Conservation (phyloP, 64 coral and sea anemone species). For the Stichodactyla mertensii region DNA sequence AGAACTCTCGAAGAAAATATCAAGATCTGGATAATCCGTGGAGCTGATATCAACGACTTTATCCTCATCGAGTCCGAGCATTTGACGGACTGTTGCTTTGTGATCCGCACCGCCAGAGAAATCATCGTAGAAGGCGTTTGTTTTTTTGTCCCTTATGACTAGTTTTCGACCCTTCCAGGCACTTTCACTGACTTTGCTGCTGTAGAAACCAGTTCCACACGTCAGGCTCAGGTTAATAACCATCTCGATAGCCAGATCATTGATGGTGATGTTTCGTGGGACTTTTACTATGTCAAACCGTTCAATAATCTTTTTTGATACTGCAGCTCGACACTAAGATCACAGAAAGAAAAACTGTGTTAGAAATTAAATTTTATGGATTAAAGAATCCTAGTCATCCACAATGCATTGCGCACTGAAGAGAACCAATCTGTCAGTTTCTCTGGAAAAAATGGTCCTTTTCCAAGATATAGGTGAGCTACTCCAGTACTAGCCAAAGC, state of each 20-base stretch:
- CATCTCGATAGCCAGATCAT: slow-evolving; percentile 73
- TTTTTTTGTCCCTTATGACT: slow-evolving; percentile 78
- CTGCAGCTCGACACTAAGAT: slow-evolving; percentile 68
- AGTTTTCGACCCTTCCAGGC: slow-evolving; percentile 82
- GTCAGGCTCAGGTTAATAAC: slow-evolving; percentile 87
- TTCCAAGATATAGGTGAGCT: too few species aligned
- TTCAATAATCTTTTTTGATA: slow-evolving; percentile 87
- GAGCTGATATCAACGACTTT: slow-evolving; percentile 68
- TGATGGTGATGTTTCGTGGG: slow-evolving; percentile 84
- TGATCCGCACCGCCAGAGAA: slow-evolving; percentile 80
- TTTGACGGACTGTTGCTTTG: slow-evolving; percentile 71
- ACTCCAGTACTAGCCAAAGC: too few species aligned
- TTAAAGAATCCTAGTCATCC: too few species aligned
- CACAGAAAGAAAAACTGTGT: background rate
- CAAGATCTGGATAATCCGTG: slow-evolving; percentile 40
- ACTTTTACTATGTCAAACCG: slow-evolving; percentile 89
- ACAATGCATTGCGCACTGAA: too few species aligned
- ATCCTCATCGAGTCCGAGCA: slow-evolving; percentile 70
- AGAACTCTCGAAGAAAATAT: slow-evolving; percentile 92
- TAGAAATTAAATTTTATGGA: background rate
- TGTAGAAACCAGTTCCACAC: slow-evolving; percentile 91
- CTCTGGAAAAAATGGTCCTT: too few species aligned
- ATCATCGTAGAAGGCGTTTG: slow-evolving; percentile 72
- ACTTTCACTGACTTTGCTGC: slow-evolving; percentile 63
- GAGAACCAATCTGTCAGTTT: too few species aligned